Base-by-base conservation (phyloP, 2,797 vertebrate genomes). In the Coracias cyanogaster region DNA sequence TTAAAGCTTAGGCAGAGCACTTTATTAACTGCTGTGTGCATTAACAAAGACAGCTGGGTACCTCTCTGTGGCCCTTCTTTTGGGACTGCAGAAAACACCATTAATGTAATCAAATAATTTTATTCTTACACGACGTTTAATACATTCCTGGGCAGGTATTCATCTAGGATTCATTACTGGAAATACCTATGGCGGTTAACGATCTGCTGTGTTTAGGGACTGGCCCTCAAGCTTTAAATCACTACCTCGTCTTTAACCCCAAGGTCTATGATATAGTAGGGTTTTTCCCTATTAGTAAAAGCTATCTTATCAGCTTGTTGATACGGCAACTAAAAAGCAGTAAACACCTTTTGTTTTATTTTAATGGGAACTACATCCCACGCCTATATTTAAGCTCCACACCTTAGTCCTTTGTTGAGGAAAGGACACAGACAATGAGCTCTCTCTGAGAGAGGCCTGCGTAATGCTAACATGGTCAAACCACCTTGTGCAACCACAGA, bases 401-500 rank as follows among this genome's bases (percentile, higher is more conserved):
- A 83, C 82, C 90, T 92, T 16, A 26, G 35, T 10, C 46, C 33
- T 86, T 87, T 83, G 62, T 6, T 41, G 35, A 26, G 70, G 41
- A 46, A 54, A 90, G 77, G 43, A 73, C 49, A 49, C 57, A 73
- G 77, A 94, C 94, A 90, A 87, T 20, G 74, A 94, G 73, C 65
- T 64, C 92, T 70, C 86, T 92, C 8, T 89, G 78, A 92, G 78
- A 61, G 58, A 66, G 46, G 26, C 31, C 89, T 89, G 64, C 0
- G 45, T 39, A 92, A 92, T 18, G 35, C 84, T 10, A 86, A 26
- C 82, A 21, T 3, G 66, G 90, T 76, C 95, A 93, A 90, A 65
- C 31, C 65, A 65, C 26, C 80, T 90, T 90, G 89, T 76, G 92
- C 86, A 96, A 96, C 73, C 82, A 51, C 81, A 46, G 85, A 54